Evolutionary conservation across 2,113 vertebrate species (phyloP).

Genomic region (Apodemus speciosus): DNA sequence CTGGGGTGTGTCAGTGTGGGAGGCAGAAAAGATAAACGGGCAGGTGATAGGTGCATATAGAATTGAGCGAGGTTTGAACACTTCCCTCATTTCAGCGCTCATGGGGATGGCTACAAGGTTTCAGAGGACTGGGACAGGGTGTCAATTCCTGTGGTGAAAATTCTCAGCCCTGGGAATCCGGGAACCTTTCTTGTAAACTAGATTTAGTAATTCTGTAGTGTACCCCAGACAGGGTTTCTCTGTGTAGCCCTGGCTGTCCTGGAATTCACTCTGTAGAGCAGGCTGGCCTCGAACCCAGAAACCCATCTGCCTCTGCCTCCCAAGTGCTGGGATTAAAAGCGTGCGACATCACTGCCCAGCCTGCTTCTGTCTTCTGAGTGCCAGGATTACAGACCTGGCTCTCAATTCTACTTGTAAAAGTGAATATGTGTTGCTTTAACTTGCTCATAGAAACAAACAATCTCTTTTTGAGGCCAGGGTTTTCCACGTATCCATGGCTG

Average conservation of each 20-base stretch:
- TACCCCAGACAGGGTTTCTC: not conserved
- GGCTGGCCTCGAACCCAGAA: not conserved
- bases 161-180: not conserved
- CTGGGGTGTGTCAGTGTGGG: not conserved
- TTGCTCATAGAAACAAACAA: not conserved
- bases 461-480: not conserved
- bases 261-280: not conserved
- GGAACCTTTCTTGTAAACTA: not conserved
- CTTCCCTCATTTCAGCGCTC: not conserved
- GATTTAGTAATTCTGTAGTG: conserved; percentile 34
- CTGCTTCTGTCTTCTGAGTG: not conserved
- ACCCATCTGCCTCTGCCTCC: not conserved
- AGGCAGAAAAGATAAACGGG: not conserved
- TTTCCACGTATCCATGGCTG: not conserved
- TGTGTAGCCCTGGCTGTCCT: not conserved
- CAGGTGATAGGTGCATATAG: not conserved
- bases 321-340: not conserved
- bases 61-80: not conserved
- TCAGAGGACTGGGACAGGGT: not conserved
- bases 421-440: not conserved
- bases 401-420: not conserved
- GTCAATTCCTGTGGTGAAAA: not conserved
- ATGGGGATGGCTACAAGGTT: not conserved
- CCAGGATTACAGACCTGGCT: not conserved
- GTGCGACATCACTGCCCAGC: too few species aligned